Evolutionary conservation across 2,888 invertebrate species (phyloP).

Genomic region (Cheiracanthium punctorium): DNA sequence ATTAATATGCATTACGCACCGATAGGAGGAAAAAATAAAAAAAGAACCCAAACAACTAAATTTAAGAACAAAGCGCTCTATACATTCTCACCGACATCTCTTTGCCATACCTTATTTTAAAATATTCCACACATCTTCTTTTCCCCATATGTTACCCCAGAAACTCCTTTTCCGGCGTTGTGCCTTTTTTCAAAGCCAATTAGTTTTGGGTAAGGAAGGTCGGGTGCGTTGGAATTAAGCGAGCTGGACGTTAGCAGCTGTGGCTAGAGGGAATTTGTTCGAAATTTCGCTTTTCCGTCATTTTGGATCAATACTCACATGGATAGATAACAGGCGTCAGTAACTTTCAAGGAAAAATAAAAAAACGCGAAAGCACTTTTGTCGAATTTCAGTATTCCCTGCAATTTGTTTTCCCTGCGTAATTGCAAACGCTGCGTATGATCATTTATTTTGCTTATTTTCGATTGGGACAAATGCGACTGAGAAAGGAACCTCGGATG

Average conservation of each 20-base stretch:
- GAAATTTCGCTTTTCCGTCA: conserved; percentile 30
- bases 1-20: conserved; percentile 1
- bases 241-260: conserved; percentile 64
- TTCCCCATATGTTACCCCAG: neutral
- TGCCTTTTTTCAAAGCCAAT: conserved; percentile 58
- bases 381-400: neutral
- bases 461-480: too few species aligned
- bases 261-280: conserved; percentile 50
- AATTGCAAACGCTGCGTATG: neutral
- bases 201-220: conserved; percentile 40
- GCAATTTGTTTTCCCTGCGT: neutral
- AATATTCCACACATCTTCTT: neutral
- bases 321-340: conserved; percentile 8
- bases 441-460: too few species aligned
- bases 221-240: conserved; percentile 65
- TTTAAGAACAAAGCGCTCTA: neutral
- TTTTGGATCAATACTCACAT: neutral
- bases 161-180: neutral
- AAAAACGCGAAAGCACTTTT: neutral
- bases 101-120: conserved; percentile 2
- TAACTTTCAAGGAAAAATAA: neutral
- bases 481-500: too few species aligned
- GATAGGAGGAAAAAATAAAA: neutral
- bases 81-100: neutral
- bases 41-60: too few species aligned